Evolutionary conservation across 2,797 vertebrate genomes (phyloP), one percentile per base, ranked within the genome.

Genomic region (Todus mexicanus): DNA sequence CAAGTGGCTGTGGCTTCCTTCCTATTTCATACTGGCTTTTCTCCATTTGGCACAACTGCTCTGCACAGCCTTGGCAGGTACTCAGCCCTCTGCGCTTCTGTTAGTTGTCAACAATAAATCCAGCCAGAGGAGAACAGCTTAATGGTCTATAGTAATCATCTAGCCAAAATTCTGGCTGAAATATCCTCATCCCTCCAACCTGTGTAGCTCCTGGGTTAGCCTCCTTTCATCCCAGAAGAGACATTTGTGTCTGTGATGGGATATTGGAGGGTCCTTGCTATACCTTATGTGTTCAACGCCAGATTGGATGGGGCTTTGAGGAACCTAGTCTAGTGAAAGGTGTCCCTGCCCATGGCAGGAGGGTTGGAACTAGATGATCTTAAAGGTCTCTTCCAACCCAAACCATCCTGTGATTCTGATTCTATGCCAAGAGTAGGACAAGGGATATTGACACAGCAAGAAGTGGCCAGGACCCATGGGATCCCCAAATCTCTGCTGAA

Each of bases 61-160:
- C 38, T 78, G 73, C 37, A 65, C 63, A 88, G 73, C 31, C 73
- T 68, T 95, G 92, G 79, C 92, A 92, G 71, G 35, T 94, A 37
- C 54, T 86, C 54, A 45, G 51, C 43, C 6, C 35, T 72, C 15
- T 18, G 53, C 0, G 0, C 54, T 69, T 87, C 61, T 42, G 80
- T 92, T 89, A 85, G 84, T 92, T 91, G 43, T 89, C 84, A 92
- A 89, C 79, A 93, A 27, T 51, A 93, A 87, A 86, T 89, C 47
- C 40, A 88, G 66, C 47, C 73, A 87, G 79, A 75, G 47, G 37
- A 90, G 66, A 89, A 33, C 21, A 71, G 70, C 50, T 92, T 94
- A 89, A 87, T 75, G 33, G 51, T 53, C 47, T 78, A 15, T 51
- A 56, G 73, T 81, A 92, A 80, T 88, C 47, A 69, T 50, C 61